Evolutionary conservation across 1,140 invertebrate genomes (phyloP), one percentile per base, ranked within the genome.

Genomic region (Aphis gossypii): DNA sequence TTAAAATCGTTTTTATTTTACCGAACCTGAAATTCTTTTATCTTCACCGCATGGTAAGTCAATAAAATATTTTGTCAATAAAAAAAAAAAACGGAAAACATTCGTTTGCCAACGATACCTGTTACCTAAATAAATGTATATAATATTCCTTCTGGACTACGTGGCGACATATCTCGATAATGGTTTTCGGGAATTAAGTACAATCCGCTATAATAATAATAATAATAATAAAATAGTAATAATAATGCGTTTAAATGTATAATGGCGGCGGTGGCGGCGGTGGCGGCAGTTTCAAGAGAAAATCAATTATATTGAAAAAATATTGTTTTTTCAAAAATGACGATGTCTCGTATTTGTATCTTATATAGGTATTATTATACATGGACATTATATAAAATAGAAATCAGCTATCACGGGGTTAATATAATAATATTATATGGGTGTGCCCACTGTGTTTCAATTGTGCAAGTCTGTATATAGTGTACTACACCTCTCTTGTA

Each of bases 41-140:
- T 90, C 88, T 90, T 60, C 25, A 44, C 88, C 88, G 88, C 54
- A 18, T 7, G 51, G n/a, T 44, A 38, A 23, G 54, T 60, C 88
- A 60, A 90, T 90, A 90, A 60, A 90, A 60, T 90, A 90, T 60
- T 90, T 88, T 51, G 87, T 88, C 87, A 51, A 51, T 51, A 88
- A 88, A 88, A 87, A 89, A 87, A 89, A 35, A 35, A 35, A 89
- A 88, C 20, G 14, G 35, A 44, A 90, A 41, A 60, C 23, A 41
- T 30, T 44, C 88, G 88, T 60, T 44, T 30, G 38, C 54, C 54
- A 38, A 41, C 88, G 88, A 56, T 76, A n/a, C n/a, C n/a, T n/a
- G 30, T n/a, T 18, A n/a, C 60, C 60, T 76, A 14, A 6, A 76
- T 76, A 76, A 76, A 35, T 76, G 60, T 76, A n/a, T 76, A 35